Conservation (phyloP, 2,888 invertebrate genomes). For the Drosophila borborema region DNA sequence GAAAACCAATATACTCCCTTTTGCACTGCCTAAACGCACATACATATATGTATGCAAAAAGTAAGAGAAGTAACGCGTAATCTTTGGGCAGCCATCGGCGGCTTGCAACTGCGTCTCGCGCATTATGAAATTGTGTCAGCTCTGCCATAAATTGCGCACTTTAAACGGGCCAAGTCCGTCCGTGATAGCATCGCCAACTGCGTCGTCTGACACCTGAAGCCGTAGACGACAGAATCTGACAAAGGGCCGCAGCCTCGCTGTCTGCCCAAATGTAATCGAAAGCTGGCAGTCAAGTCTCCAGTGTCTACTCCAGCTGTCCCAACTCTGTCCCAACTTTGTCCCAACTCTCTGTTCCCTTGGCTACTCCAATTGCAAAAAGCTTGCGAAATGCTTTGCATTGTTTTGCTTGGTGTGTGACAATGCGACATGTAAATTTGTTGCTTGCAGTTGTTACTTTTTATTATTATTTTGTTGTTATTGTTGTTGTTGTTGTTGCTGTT, state of each 20-base stretch:
- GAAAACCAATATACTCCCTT: slow-evolving; percentile 1
- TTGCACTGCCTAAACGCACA: background rate
- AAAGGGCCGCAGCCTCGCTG: slow-evolving; percentile 43
- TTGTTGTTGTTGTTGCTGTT: background rate
- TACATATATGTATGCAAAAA: background rate
- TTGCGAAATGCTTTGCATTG: slow-evolving; percentile 71
- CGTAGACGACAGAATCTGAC: slow-evolving; percentile 34
- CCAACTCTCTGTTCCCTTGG: slow-evolving; percentile 5
- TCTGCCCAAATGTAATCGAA: slow-evolving; percentile 52
- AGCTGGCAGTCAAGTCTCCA: slow-evolving; percentile 49
- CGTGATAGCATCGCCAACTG: slow-evolving; percentile 40
- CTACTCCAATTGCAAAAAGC: slow-evolving; percentile 69
- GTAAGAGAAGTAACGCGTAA: slow-evolving; percentile 50
- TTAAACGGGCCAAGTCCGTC: slow-evolving; percentile 50
- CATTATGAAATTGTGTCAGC: slow-evolving; percentile 79
- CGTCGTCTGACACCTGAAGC: slow-evolving; percentile 47
- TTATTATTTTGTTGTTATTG: background rate
- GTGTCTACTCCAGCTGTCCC: slow-evolving; percentile 28
- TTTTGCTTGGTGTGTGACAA: slow-evolving; percentile 42
- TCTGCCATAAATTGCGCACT: slow-evolving; percentile 74
- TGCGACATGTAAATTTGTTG: slow-evolving; percentile 56
- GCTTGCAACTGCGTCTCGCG: slow-evolving; percentile 45
- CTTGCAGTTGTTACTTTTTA: slow-evolving; percentile 9
- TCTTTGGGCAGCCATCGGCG: slow-evolving; percentile 48
- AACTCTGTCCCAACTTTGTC: background rate